A percentile compares a stretch with the other conserved stretches of the same genome.
Conservation (phyloP, 2,113 vertebrate species). For the Silurus glanis region DNA sequence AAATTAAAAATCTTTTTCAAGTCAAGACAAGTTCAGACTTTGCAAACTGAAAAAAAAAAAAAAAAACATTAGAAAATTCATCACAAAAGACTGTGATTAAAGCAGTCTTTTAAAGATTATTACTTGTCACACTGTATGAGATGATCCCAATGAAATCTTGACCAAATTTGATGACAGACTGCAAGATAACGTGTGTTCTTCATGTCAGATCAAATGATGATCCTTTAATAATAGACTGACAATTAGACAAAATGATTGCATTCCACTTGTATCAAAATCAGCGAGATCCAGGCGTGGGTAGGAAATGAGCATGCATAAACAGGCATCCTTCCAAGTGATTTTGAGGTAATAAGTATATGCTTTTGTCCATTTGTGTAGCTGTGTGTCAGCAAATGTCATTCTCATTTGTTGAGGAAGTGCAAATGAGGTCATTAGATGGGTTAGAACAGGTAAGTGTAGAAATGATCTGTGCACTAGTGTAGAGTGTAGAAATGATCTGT, state of each 20-base stretch:
- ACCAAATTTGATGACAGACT: conserved; percentile 9
- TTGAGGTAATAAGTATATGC: neutral
- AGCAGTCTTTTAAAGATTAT: conserved; percentile 7
- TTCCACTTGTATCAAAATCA: neutral
- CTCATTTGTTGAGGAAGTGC: neutral
- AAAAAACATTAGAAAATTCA: neutral
- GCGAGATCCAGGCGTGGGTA: neutral
- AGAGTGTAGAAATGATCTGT: too few species aligned
- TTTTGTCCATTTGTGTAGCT: neutral
- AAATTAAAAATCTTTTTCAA: neutral
- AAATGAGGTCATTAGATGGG: neutral
- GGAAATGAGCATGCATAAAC: neutral
- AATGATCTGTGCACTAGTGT: neutral
- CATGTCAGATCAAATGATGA: conserved; percentile 10
- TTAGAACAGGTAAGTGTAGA: neutral
- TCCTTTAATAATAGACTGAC: conserved; percentile 12
- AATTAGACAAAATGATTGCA: conserved; percentile 20
- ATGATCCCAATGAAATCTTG: conserved; percentile 20
- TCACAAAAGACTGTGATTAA: neutral
- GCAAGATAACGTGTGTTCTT: conserved; percentile 1
- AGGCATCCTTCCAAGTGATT: neutral
- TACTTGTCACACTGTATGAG: conserved; percentile 10
- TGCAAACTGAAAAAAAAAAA: neutral
- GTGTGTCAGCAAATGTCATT: neutral
- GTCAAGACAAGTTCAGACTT: neutral